Base-by-base conservation (phyloP, 2,888 invertebrate genomes). In the Scrobipalpa atriplicella region DNA sequence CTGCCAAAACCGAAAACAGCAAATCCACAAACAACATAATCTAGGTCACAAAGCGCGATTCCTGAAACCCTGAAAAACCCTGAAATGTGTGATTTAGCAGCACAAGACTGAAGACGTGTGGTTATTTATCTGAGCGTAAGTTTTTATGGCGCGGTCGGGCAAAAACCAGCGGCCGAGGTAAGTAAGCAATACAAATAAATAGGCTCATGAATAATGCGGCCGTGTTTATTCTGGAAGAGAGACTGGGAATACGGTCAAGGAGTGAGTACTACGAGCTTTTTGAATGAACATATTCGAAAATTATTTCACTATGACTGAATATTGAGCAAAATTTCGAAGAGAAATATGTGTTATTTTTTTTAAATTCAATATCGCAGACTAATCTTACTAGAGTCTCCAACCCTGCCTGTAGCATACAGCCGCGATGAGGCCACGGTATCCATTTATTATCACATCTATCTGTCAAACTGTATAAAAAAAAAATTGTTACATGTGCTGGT, bases 171-270 rank as follows among this genome's bases (percentile, higher is more conserved):
- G 75, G 71, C 68, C 77, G 75, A 80, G 81, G 83, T 84, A 86
- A 89, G 84, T 87, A 85, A 90, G 89, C 89, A 86, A 90, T 90
- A 89, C 82, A 82, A 87, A 89, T 89, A 90, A 90, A 90, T 90
- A 84, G 87, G 81, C 79, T 90, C 89, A 90, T 91, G 89, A 90
- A 91, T 90, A 90, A 90, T 89, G 79, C 86, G 76, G 76, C 70
- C 70, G 75, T 71, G 75, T 79, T 73, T 75, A 73, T 60, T 51
- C 61, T 43, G 52, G 21, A 60, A 8, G 54, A 16, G 72, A 67
- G 69, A 60, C 47, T 69, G 68, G 72, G 13, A 9, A 52, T 38
- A 16, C 11, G 36, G 10, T 64, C 3, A 9, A 64, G 54, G 54
- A 64, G 52, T n/a, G 18, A 38, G 18, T 11, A 56, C n/a, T 47